Base-by-base conservation (phyloP, 2,888 invertebrate species). In the Parascotia fuliginaria region DNA sequence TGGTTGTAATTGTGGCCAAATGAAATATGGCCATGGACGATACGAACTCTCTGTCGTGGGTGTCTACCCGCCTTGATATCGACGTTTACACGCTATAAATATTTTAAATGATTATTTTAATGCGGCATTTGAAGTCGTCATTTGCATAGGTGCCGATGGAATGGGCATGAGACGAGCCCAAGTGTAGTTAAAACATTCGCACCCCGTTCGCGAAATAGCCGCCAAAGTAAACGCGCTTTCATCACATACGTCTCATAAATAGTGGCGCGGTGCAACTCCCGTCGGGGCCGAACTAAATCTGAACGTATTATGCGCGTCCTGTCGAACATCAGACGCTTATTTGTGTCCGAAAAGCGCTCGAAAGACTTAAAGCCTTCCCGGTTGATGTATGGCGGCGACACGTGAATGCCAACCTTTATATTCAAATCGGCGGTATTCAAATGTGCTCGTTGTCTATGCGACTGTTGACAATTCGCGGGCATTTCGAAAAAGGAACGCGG, bases 291-390 rank as follows among this genome's bases (percentile, higher is more conserved):
- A 68, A 65, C 68, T 68, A 78, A 83, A 77, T 77, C 75, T 70
- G 71, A 66, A 57, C 73, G 73, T 73, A 88, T 89, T 87, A 89
- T 87, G 81, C 83, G 77, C 72, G 61, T 73, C 75, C 83, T 79
- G 80, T 87, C 84, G 78, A 83, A 81, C 80, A 79, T 83, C 85
- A 84, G 82, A 86, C 84, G 87, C 89, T 88, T 90, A 92, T 91
- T 90, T 92, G 89, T 87, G 90, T 88, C 89, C 85, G 67, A 89
- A 89, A 89, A 87, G 90, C 88, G 87, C 83, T 85, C 87, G 85
- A 67, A 85, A 89, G 91, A 90, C 89, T 85, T 89, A 89, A 89
- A 88, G 83, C 87, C 83, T 77, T 80, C 83, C 64, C 77, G 67
- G 74, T 87, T 91, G 91, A 92, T 91, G 87, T 83, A 90, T 87